Conservation (phyloP, 2,888 invertebrate species). For the Epinotia bilunana region DNA sequence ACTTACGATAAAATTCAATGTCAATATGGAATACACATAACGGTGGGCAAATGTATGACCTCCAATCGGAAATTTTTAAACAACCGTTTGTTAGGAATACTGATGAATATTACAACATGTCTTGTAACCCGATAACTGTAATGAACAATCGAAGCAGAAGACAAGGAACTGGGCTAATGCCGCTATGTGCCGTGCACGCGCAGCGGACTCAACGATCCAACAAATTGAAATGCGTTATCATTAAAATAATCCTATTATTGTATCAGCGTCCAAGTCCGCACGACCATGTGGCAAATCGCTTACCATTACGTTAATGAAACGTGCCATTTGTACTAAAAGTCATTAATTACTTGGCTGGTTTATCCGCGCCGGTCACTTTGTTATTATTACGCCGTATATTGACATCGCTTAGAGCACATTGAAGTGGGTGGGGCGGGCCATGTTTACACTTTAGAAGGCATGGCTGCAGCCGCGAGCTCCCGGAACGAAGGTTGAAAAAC, state of each 20-base stretch:
- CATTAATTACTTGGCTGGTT: conserved; percentile 40
- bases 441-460: conserved; percentile 38
- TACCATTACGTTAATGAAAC: conserved; percentile 57
- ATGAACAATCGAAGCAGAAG: conserved; percentile 24
- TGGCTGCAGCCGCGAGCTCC: conserved; percentile 31
- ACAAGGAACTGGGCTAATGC: conserved; percentile 70
- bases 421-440: conserved; percentile 43
- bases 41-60: too few relatives aligned
- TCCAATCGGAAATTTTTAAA: not conserved
- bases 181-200: conserved; percentile 57
- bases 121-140: conserved; percentile 25
- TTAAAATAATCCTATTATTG: conserved; percentile 70
- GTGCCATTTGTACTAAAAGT: conserved; percentile 53
- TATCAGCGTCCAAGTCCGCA: conserved; percentile 46
- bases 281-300: conserved; percentile 63
- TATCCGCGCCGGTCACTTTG: conserved; percentile 35
- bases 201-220: conserved; percentile 70
- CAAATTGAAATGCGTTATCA: conserved; percentile 78
- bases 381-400: conserved; percentile 38
- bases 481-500: conserved; percentile 38
- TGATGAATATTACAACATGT: conserved; percentile 11
- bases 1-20: not conserved
- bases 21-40: not conserved
- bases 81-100: not conserved
- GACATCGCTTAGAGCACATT: conserved; percentile 41